Evolutionary conservation across 30 jellyfish, hydroid and myxozoan genomes (phyloP).

Genomic region (Nemopilema nomurai): DNA sequence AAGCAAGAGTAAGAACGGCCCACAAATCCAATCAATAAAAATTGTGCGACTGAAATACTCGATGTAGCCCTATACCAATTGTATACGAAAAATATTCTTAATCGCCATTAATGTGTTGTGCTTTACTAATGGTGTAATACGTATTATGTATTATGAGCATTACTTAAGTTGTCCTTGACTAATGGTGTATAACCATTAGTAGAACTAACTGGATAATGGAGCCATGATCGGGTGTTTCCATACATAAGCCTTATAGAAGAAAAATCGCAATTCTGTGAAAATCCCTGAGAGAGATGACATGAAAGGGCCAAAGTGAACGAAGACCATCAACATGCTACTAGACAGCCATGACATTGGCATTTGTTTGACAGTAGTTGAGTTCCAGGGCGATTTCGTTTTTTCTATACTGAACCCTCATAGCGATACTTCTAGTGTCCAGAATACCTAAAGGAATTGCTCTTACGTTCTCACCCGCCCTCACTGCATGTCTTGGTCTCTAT

Average conservation of each 20-base stretch:
- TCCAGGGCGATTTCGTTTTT: neutral
- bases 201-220: neutral
- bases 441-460: neutral
- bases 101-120: neutral
- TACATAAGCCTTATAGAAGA: neutral
- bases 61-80: neutral
- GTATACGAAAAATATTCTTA: neutral
- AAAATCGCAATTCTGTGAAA: neutral
- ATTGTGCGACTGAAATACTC: neutral
- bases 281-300: neutral
- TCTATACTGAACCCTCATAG: neutral
- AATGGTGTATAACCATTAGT: neutral
- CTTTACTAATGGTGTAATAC: neutral
- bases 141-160: neutral
- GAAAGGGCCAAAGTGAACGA: neutral
- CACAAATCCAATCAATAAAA: neutral
- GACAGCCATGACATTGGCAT: neutral
- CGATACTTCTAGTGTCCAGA: neutral
- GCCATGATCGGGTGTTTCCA: neutral
- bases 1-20: neutral
- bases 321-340: neutral
- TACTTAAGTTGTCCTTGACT: neutral
- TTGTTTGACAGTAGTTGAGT: neutral
- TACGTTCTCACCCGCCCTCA: no score
- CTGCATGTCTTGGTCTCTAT: no score